These are phyloP conservation scores for Stegostoma tigrinum DNA, from an alignment of 2,113 vertebrate genomes.

Conservation along the genomic window DNA sequence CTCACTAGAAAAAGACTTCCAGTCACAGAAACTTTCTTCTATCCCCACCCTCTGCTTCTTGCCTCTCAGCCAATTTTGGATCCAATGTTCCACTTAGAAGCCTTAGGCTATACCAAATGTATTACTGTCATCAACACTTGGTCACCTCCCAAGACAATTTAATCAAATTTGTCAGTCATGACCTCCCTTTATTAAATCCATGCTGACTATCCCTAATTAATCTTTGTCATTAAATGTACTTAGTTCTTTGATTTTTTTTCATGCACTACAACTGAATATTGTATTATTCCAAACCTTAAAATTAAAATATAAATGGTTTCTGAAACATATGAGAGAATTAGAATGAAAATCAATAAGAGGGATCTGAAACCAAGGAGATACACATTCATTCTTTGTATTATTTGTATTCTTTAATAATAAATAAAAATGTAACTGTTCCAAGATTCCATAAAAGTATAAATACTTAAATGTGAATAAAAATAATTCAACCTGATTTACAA, in stretches of 20 bases:
- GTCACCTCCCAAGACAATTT: too few relatives aligned
- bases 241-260: not conserved
- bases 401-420: slow-evolving; percentile 26
- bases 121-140: too few relatives aligned
- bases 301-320: not conserved
- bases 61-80: too few relatives aligned
- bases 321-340: not conserved
- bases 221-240: not conserved
- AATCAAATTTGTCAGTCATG: too few relatives aligned
- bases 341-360: not conserved
- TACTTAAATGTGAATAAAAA: slow-evolving; percentile 11
- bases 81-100: too few relatives aligned
- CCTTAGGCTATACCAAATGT: too few relatives aligned
- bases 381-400: not conserved
- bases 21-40: too few relatives aligned
- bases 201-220: too few relatives aligned
- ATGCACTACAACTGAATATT: not conserved
- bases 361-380: not conserved
- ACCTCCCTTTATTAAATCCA: too few relatives aligned
- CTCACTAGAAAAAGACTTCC: too few relatives aligned
- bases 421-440: not conserved
- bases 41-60: too few relatives aligned
- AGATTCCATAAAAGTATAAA: not conserved
- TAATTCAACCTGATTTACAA: not conserved
- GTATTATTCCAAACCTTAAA: not conserved